A percentile compares a stretch with the other conserved stretches of the same genome.
phyloP scores from a whole-genome alignment of 2,797 vertebrate genomes.

The Paratrypauchen microcephalus region DNA sequence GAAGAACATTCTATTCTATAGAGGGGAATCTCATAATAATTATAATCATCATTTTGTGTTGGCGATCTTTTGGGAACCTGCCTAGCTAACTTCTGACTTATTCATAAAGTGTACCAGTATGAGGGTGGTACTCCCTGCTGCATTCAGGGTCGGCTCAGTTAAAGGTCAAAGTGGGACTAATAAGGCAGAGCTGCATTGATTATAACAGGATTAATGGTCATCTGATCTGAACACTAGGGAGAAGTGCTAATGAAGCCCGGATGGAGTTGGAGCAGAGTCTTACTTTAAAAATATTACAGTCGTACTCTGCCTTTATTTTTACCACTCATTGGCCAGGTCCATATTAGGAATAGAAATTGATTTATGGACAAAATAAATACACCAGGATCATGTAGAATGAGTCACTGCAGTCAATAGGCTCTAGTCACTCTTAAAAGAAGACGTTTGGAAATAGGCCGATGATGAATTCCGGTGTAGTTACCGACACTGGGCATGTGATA shows the following conservation, averaged over 20 bases:
- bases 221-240: constrained; percentile 37
- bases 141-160: constrained; percentile 41
- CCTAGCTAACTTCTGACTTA: constrained; percentile 60
- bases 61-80: constrained; percentile 33
- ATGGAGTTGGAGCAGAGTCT: constrained; percentile 8
- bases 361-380: no score
- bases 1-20: background rate
- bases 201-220: constrained; percentile 61
- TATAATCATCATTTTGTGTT: constrained; percentile 37
- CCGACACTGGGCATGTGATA: no score
- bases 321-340: background rate
- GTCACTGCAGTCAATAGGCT: no score
- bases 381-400: no score
- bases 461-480: no score
- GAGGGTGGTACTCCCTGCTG: constrained; percentile 45
- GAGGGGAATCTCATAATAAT: constrained; percentile 45
- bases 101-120: constrained; percentile 68
- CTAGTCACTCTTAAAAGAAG: no score
- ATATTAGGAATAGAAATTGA: no score
- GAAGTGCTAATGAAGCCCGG: constrained; percentile 50
- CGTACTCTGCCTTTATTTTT: background rate
- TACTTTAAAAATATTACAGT: background rate
- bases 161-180: constrained; percentile 71
- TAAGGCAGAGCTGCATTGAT: constrained; percentile 62
- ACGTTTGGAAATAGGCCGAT: no score